Base-by-base conservation (phyloP, 2,797 vertebrate species). In the Novumbra hubbsi region DNA sequence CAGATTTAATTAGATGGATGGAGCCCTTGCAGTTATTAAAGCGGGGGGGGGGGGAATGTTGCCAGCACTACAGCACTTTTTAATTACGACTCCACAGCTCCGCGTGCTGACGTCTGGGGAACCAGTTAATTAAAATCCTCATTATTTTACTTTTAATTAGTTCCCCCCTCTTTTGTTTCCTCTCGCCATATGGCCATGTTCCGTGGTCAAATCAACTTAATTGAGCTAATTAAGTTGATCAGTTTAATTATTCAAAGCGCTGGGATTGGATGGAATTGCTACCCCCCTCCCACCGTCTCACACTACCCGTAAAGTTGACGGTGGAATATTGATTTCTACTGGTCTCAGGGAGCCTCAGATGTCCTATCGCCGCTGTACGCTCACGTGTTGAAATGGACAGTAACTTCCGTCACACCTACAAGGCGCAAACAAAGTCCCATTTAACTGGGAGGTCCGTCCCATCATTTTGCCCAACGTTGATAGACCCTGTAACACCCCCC, bases 191-290 rank as follows among this genome's bases (percentile, higher is more conserved):
- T 95, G 93, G 93, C 93, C 86, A 78, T 93, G 92, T 94, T 94
- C 94, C 89, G 90, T 94, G 94, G 93, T 95, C 94, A 95, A 95
- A 95, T 95, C 92, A 94, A 94, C 91, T 91, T 95, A 95, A 95
- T 95, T 95, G 94, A 95, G 94, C 93, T 95, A 95, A 95, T 95
- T 95, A 94, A 94, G 92, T 89, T 91, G 91, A 94, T 95, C 94
- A 94, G 90, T 94, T 95, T 95, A 95, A 95, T 95, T 95, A 95
- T 95, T 95, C 94, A 94, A 92, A 93, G 92, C 86, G 70, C 82
- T 93, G 91, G 88, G 91, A 95, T 95, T 94, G 94, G 93, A 89
- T 87, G 84, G 88, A 90, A 91, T 89, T 85, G 78, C 75, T 12
- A 68, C 38, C 76, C 82, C 55, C 79, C 68, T 48, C 41, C 34